phyloP scores from a whole-genome alignment of 2,888 invertebrate species.

The Thysanoteuthis rhombus region DNA sequence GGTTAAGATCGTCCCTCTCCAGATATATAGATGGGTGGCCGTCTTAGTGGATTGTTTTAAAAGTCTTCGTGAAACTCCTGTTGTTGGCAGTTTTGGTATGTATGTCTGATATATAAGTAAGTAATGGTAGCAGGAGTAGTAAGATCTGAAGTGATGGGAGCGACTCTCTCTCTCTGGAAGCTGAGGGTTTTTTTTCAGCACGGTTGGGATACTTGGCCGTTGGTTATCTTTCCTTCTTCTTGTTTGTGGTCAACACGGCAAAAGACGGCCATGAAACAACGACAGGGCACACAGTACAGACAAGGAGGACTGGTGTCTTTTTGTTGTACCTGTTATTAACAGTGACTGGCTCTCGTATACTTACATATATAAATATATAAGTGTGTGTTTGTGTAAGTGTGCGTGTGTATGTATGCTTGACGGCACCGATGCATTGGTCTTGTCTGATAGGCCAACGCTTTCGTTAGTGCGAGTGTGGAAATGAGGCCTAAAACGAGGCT shows the following conservation, averaged over 20 bases:
- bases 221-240: neutral
- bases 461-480: neutral
- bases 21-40: neutral
- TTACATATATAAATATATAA: neutral
- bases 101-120: conserved; percentile 12
- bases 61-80: neutral
- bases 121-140: neutral
- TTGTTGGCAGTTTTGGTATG: neutral
- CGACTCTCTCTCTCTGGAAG: neutral
- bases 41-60: neutral
- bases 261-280: neutral
- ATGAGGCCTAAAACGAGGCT: conserved; percentile 1
- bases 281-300: neutral
- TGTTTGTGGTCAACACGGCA: neutral
- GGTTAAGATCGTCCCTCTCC: neutral
- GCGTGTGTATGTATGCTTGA: neutral
- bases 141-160: conserved; percentile 12
- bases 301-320: neutral
- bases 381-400: neutral
- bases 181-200: neutral
- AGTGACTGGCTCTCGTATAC: neutral
- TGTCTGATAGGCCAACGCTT: neutral
- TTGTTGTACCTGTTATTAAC: neutral
- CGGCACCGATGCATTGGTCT: neutral
- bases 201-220: conserved; percentile 12